Conservation (phyloP, 2,113 vertebrate species). For the Megalops atlanticus region DNA sequence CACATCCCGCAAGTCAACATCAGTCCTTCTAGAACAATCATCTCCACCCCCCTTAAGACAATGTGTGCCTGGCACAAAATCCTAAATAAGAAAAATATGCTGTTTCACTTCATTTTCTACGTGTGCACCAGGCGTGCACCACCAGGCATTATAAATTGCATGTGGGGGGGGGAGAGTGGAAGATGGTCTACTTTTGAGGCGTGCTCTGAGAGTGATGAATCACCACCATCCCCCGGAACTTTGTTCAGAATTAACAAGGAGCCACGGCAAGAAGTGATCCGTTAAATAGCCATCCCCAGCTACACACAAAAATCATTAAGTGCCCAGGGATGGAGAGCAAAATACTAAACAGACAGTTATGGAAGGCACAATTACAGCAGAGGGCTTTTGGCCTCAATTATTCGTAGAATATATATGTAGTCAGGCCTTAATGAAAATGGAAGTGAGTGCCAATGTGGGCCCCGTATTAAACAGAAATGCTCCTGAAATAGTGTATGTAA, state of each 20-base stretch:
- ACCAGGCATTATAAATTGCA: slow-evolving; percentile 33
- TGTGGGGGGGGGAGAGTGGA: background rate
- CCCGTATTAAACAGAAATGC: background rate
- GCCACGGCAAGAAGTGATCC: slow-evolving; percentile 49
- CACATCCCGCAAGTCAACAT: background rate
- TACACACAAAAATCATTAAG: slow-evolving; percentile 42
- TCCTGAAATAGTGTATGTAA: slow-evolving; percentile 49
- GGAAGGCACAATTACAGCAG: slow-evolving; percentile 68
- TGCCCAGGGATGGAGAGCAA: slow-evolving; percentile 57
- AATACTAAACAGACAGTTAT: slow-evolving; percentile 68
- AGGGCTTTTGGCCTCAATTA: slow-evolving; percentile 70
- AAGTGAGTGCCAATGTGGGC: slow-evolving; percentile 52
- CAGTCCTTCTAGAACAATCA: background rate
- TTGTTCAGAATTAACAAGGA: slow-evolving; percentile 55
- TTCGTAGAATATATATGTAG: slow-evolving; percentile 66
- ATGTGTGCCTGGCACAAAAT: background rate
- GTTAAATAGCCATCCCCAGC: slow-evolving; percentile 45
- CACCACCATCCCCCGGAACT: slow-evolving; percentile 41
- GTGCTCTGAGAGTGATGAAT: slow-evolving; percentile 42
- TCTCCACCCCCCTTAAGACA: background rate
- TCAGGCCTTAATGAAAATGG: slow-evolving; percentile 68
- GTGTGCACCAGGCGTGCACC: slow-evolving; percentile 19
- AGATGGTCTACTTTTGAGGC: background rate
- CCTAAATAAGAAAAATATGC: background rate
- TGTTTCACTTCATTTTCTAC: slow-evolving; percentile 17